Percentiles rank a stretch among this genome's conserved stretches.
phyloP scores from a whole-genome alignment of 2,888 invertebrate genomes.

The Macaria liturata region DNA sequence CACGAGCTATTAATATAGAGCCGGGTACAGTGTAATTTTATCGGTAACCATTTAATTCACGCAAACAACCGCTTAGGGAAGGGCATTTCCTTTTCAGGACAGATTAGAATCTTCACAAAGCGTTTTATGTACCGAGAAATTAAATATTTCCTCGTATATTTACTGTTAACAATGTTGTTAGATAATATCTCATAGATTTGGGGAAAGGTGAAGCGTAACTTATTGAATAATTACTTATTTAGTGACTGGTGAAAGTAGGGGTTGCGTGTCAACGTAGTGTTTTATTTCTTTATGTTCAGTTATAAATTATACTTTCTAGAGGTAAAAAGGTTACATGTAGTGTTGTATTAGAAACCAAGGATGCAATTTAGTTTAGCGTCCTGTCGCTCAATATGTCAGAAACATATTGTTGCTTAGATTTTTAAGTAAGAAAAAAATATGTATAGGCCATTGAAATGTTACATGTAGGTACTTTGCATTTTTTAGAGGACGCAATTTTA shows the following conservation, averaged over 20 bases:
- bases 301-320: too few relatives aligned
- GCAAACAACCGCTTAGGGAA: slow-evolving; percentile 35
- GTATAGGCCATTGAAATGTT: too few relatives aligned
- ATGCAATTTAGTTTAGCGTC: too few relatives aligned
- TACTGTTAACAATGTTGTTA: slow-evolving; percentile 25
- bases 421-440: too few relatives aligned
- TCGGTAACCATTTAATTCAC: slow-evolving; percentile 33
- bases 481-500: too few relatives aligned
- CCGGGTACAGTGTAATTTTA: slow-evolving; percentile 16
- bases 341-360: too few relatives aligned
- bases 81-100: slow-evolving; percentile 33
- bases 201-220: slow-evolving; percentile 19
- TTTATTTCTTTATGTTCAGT: too few relatives aligned
- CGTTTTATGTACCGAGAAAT: slow-evolving; percentile 36
- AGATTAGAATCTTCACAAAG: slow-evolving; percentile 33
- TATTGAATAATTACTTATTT: slow-evolving; percentile 12
- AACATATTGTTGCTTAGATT: too few relatives aligned
- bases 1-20: slow-evolving; percentile 25
- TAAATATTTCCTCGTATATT: slow-evolving; percentile 33
- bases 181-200: slow-evolving; percentile 25
- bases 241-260: slow-evolving; percentile 13
- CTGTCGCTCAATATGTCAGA: too few relatives aligned
- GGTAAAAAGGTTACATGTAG: too few relatives aligned
- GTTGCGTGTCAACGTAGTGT: slow-evolving; percentile 10
- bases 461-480: too few relatives aligned